Percentiles rank a stretch among this genome's conserved stretches.
Conservation (phyloP, 1,140 invertebrate species). For the Diabrotica undecimpunctata region DNA sequence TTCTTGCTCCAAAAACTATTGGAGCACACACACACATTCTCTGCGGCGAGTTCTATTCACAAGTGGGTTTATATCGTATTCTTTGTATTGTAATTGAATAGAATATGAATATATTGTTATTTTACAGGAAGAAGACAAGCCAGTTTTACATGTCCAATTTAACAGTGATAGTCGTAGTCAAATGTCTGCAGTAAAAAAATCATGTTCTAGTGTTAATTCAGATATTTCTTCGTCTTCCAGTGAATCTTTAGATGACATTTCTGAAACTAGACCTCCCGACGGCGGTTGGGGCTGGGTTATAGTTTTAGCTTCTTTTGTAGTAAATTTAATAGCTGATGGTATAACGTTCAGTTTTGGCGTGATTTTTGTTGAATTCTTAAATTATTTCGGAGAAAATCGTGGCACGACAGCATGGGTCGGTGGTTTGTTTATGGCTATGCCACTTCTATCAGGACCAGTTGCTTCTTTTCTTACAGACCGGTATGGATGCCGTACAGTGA, state of each 20-base stretch:
- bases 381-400: constrained; percentile 75
- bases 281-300: constrained; percentile 80
- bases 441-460: constrained; percentile 79
- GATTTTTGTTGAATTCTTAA: constrained; percentile 74
- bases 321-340: constrained; percentile 88
- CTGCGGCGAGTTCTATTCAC: too few species aligned
- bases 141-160: constrained; percentile 59
- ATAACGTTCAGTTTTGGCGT: constrained; percentile 85
- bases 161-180: constrained; percentile 44
- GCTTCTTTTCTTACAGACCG: constrained; percentile 84
- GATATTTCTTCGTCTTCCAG: constrained; percentile 46
- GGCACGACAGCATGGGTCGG: constrained; percentile 89
- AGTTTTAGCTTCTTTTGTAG: constrained; percentile 80
- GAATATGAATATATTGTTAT: not conserved
- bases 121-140: constrained; percentile 42
- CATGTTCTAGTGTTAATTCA: constrained; percentile 40
- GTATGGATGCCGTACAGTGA: constrained; percentile 76
- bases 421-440: constrained; percentile 86
- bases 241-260: constrained; percentile 58
- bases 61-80: too few species aligned
- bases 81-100: too few species aligned
- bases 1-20: too few species aligned
- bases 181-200: constrained; percentile 43
- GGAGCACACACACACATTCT: too few species aligned
- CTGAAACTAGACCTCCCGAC: constrained; percentile 66